Percentiles rank a stretch among this genome's conserved stretches.
phyloP scores from a whole-genome alignment of 2,888 invertebrate species.

The Ischnus inquisitorius region DNA sequence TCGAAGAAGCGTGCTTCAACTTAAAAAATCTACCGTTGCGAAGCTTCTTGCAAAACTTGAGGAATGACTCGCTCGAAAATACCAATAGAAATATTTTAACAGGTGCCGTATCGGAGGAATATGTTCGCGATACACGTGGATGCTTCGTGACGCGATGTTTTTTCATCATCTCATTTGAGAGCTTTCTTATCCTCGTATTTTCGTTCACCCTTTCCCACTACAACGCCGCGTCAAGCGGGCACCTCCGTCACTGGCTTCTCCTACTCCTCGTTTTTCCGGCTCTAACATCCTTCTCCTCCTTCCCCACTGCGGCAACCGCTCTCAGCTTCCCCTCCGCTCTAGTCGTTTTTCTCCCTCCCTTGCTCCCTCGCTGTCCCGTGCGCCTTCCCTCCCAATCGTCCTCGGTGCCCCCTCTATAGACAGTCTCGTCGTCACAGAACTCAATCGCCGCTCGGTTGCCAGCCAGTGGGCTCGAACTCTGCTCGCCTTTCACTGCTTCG shows the following conservation, averaged over 20 bases:
- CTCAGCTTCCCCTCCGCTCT: conserved; percentile 36
- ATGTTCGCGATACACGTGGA: not conserved
- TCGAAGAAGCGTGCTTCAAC: too few relatives aligned
- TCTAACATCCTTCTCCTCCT: conserved; percentile 19
- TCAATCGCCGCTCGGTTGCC: conserved; percentile 46
- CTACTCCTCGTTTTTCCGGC: conserved; percentile 29
- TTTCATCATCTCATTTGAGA: not conserved
- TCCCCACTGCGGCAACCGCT: conserved; percentile 34
- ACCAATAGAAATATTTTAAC: not conserved
- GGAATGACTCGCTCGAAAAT: not conserved
- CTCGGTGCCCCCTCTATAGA: conserved; percentile 44
- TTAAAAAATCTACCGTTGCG: not conserved
- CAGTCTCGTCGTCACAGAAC: conserved; percentile 55
- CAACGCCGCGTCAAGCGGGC: not conserved
- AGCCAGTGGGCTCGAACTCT: conserved; percentile 51
- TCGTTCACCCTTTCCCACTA: conserved; percentile 19
- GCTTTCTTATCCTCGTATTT: conserved; percentile 14
- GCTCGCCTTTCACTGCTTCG: conserved; percentile 72
- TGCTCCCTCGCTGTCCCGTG: conserved; percentile 40
- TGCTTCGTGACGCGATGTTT: not conserved
- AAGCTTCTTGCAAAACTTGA: not conserved
- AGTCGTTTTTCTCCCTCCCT: conserved; percentile 2
- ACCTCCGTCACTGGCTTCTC: conserved; percentile 9
- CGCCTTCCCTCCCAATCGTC: conserved; percentile 46
- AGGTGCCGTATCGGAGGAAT: not conserved